Evolutionary conservation across 2,797 vertebrate genomes (phyloP).

Genomic region (Sarcophilus harrisii): DNA sequence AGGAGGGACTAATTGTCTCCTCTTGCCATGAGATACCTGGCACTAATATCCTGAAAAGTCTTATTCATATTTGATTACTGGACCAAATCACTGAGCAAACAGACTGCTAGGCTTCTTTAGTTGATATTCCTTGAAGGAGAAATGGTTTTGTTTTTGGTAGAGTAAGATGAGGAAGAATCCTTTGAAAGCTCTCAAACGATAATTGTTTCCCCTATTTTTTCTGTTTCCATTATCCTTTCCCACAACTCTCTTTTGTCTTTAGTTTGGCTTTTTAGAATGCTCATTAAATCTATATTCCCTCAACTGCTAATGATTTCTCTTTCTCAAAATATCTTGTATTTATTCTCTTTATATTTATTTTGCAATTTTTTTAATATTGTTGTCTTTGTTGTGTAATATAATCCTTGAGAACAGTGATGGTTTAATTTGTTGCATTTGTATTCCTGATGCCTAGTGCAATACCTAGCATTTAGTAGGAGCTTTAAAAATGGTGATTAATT

Average conservation of each 20-base stretch:
- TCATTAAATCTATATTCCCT: background rate
- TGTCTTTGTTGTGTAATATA: background rate
- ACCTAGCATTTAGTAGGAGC: background rate
- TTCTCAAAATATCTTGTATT: background rate
- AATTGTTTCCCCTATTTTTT: background rate
- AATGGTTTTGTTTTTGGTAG: background rate
- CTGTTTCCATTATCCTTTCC: background rate
- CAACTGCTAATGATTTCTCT: background rate
- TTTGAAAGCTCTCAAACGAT: background rate
- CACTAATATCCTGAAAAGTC: background rate
- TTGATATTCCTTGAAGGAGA: background rate
- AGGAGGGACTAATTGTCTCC: background rate
- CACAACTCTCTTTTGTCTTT: background rate
- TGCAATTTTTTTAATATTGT: background rate
- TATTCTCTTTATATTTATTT: background rate
- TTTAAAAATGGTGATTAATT: background rate
- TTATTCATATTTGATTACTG: background rate
- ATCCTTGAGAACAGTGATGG: background rate
- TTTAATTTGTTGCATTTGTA: background rate
- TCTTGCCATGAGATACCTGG: background rate
- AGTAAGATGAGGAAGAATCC: background rate
- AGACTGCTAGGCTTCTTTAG: background rate
- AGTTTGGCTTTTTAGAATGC: background rate
- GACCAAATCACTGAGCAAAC: background rate
- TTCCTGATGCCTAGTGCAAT: background rate